Base-by-base conservation (phyloP, 2,113 vertebrate genomes). In the Mastomys coucha region DNA sequence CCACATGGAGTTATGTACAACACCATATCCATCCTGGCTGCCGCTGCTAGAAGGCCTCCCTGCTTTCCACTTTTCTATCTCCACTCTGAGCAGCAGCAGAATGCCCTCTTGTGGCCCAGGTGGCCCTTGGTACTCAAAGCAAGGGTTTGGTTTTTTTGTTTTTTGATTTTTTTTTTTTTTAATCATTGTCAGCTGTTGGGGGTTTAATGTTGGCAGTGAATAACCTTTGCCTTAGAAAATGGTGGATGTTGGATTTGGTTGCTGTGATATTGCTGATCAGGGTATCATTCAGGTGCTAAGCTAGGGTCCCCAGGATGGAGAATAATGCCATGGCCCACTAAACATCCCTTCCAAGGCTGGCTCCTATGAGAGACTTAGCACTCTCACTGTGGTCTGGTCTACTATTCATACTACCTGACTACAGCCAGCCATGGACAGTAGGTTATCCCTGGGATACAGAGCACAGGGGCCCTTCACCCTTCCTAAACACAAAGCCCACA, bases 1-100 rank as follows among this genome's bases (percentile, higher is more conserved):
- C 13, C 39, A 72, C 26, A 0, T 2, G 24, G 56, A 22, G 5
- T 10, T 9, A 8, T 22, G 0, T 1, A 0, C 26, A 17, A 8
- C 33, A 69, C 33, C 67, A 36, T 22, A n/a, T 63, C 42, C 36
- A 69, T 17, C 85, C 26, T 31, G 7, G 36, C 90, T n/a, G n/a
- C 51, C 36, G 75, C 75, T 28, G 3, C 0, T 1, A 6, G 42
- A 42, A 24, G n/a, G 3, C 22, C 67, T 20, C 60, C 82, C 69
- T 63, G 19, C 67, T 65, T 24, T 28, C 24, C 9, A 70, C 4
- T 33, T 26, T 31, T 63, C 60, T 2, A 0, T 65, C 49, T 0
- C 7, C 17, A 77, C 14, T 67, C 28, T 51, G 51, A 96, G 72
- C 19, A 0, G 49, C 39, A 22, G 39, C 65, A 20, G 14, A 5